Evolutionary conservation across 2,113 vertebrate species (phyloP).

Genomic region (Pitta sordida): DNA sequence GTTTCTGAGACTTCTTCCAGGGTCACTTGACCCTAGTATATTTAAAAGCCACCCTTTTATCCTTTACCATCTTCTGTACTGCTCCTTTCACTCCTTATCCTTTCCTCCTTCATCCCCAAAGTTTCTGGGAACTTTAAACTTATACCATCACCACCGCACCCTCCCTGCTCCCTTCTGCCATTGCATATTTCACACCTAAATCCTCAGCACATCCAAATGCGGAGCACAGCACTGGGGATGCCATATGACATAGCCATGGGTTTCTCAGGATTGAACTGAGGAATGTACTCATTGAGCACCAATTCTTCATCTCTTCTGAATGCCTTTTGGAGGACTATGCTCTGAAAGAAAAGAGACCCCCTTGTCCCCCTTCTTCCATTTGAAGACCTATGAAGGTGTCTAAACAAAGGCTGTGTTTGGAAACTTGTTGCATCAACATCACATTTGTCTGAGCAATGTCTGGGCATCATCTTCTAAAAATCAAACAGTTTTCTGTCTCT

Average conservation of each 20-base stretch:
- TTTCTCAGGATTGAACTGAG: not conserved
- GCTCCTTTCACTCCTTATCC: not conserved
- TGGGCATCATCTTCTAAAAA: not conserved
- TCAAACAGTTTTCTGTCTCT: not conserved
- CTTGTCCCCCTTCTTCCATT: not conserved
- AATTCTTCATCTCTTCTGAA: not conserved
- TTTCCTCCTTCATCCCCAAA: not conserved
- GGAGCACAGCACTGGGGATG: not conserved
- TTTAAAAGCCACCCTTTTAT: not conserved
- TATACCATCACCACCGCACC: not conserved
- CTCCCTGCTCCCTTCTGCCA: not conserved
- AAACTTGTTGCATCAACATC: not conserved
- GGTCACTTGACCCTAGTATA: not conserved
- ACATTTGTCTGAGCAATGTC: not conserved
- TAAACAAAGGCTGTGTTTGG: not conserved
- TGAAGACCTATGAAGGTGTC: not conserved
- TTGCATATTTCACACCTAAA: not conserved
- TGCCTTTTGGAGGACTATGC: not conserved
- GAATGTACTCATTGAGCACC: not conserved
- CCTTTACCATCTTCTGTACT: not conserved
- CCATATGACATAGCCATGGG: accelerated
- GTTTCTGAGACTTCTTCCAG: not conserved
- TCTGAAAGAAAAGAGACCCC: not conserved
- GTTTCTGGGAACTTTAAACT: not conserved
- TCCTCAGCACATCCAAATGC: not conserved